Evolutionary conservation across 2,797 vertebrate genomes (phyloP).

Genomic region (Sorex maritimensis): DNA sequence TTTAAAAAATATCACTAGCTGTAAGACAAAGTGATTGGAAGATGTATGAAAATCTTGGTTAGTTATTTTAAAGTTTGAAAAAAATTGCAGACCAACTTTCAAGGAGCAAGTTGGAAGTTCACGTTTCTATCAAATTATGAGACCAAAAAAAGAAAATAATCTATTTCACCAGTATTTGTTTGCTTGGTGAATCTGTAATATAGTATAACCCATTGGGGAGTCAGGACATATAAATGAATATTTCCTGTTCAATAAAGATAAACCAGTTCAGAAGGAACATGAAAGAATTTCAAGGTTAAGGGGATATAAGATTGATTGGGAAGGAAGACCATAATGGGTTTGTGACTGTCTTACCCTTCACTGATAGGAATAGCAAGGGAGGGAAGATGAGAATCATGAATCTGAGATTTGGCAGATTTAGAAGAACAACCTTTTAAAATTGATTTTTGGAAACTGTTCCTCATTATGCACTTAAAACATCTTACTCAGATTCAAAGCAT

Average conservation of each 20-base stretch:
- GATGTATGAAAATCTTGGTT: not conserved
- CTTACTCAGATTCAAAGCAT: not conserved
- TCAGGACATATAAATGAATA: not conserved
- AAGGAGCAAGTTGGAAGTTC: not conserved
- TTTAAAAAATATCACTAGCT: not conserved
- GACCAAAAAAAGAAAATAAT: slow-evolving; percentile 18
- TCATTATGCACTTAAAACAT: slow-evolving; percentile 26
- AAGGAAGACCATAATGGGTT: not conserved
- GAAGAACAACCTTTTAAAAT: slow-evolving; percentile 9
- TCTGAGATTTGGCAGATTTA: not conserved
- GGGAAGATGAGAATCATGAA: not conserved
- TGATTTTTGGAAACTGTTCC: not conserved
- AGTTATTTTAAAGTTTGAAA: not conserved
- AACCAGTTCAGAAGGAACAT: not conserved
- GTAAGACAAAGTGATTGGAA: not conserved
- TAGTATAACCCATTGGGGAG: not conserved
- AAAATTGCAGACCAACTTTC: not conserved
- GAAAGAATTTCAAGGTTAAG: not conserved
- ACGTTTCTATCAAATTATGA: not conserved
- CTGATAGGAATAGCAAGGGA: not conserved
- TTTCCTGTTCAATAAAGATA: slow-evolving; percentile 21
- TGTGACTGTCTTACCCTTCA: not conserved
- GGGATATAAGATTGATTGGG: not conserved
- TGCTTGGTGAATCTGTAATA: not conserved
- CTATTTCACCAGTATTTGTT: not conserved